Conservation (phyloP, 2,113 vertebrate genomes). For the Potamarius usumacintae region DNA sequence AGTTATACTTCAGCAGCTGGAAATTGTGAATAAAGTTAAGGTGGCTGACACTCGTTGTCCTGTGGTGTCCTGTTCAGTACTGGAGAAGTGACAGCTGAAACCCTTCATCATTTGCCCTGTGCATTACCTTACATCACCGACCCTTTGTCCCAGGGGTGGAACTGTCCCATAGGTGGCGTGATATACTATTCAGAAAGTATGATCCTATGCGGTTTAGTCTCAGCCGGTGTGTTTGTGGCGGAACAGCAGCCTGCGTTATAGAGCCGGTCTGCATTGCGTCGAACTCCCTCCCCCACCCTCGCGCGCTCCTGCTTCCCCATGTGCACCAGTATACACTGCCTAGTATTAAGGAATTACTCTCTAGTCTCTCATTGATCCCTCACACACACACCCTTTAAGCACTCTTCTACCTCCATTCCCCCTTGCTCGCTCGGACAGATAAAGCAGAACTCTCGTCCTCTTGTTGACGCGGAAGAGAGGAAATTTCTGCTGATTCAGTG, state of each 20-base stretch:
- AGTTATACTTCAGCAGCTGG: too few species aligned
- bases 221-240: slow-evolving; percentile 60
- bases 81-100: background rate
- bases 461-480: slow-evolving; percentile 69
- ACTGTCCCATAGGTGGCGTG: slow-evolving; percentile 20
- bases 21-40: background rate
- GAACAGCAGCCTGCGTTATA: slow-evolving; percentile 69
- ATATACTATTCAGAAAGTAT: background rate
- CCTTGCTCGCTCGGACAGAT: slow-evolving; percentile 46
- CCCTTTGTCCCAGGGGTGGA: background rate
- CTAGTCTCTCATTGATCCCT: slow-evolving; percentile 48
- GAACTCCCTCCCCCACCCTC: slow-evolving; percentile 65
- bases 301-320: slow-evolving; percentile 56
- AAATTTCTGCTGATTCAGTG: slow-evolving; percentile 92
- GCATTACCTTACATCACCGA: background rate
- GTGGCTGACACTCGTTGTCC: background rate
- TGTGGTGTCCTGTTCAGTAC: background rate
- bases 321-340: slow-evolving; percentile 64
- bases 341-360: slow-evolving; percentile 63
- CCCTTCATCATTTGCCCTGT: background rate
- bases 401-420: slow-evolving; percentile 40
- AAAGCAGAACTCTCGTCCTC: slow-evolving; percentile 66
- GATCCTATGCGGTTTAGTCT: slow-evolving; percentile 14
- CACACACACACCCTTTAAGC: slow-evolving; percentile 22
- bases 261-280: slow-evolving; percentile 81